Percentiles rank a stretch among this genome's conserved stretches.
These are phyloP conservation scores for Columbina picui DNA, from an alignment of 2,113 vertebrate species.

Conservation along the genomic window DNA sequence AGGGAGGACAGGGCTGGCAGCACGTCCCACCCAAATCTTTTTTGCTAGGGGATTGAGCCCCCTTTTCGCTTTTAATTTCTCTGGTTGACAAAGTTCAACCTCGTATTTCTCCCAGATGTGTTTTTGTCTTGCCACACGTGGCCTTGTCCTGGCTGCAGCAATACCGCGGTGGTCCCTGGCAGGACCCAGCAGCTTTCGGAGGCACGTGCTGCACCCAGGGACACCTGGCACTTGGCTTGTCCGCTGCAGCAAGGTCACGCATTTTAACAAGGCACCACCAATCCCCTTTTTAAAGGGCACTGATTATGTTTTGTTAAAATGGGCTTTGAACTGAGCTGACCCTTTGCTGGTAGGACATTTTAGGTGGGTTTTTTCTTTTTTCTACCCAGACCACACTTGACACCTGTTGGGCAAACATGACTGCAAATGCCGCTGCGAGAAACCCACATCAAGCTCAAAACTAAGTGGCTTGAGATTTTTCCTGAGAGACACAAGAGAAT, in stretches of 20 bases:
- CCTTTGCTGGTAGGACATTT: neutral
- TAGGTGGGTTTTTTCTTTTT: neutral
- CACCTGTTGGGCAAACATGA: conserved; percentile 44
- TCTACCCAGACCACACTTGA: neutral
- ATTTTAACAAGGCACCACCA: neutral
- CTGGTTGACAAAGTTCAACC: neutral
- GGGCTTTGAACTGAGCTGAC: neutral
- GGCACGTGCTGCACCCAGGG: neutral
- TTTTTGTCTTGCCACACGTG: neutral
- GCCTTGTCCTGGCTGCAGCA: neutral
- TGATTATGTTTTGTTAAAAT: conserved; percentile 3
- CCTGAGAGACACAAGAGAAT: neutral
- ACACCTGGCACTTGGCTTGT: rapidly evolving
- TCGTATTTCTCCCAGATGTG: neutral
- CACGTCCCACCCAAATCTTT: neutral
- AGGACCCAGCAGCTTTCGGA: neutral
- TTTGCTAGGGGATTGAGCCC: neutral
- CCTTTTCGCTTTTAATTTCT: neutral
- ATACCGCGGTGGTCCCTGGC: rapidly evolving
- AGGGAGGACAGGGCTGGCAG: neutral
- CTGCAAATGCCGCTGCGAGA: neutral
- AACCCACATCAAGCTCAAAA: neutral
- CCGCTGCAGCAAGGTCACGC: neutral
- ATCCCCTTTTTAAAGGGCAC: neutral
- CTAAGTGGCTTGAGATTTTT: neutral